Evolutionary conservation across 2,888 invertebrate species (phyloP).

Genomic region (Diplazon laetatorius): DNA sequence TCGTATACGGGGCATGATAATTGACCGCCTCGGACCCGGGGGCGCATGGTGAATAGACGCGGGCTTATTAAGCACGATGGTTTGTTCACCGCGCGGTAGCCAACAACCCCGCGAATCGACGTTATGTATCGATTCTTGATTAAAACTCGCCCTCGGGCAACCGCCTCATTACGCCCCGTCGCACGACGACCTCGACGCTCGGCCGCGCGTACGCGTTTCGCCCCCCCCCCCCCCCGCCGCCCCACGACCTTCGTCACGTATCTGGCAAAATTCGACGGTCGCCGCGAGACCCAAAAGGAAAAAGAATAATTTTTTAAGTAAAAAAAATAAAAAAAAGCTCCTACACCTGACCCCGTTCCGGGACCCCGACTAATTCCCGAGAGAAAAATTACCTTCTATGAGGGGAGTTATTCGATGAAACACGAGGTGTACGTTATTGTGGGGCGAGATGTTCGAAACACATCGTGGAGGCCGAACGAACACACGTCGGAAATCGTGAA

Average conservation of each 20-base stretch:
- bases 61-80: slow-evolving; percentile 77
- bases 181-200: too few relatives aligned
- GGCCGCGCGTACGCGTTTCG: slow-evolving; percentile 53
- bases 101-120: slow-evolving; percentile 73
- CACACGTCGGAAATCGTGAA: slow-evolving; percentile 6
- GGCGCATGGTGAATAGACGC: slow-evolving; percentile 76
- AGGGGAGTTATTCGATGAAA: slow-evolving; percentile 56
- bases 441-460: slow-evolving; percentile 41
- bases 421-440: slow-evolving; percentile 38
- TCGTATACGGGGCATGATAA: slow-evolving; percentile 78
- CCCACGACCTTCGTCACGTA: slow-evolving; percentile 33
- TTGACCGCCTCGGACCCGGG: slow-evolving; percentile 77
- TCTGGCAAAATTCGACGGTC: slow-evolving; percentile 68
- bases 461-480: slow-evolving; percentile 1
- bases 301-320: slow-evolving; percentile 42
- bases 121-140: slow-evolving; percentile 80
- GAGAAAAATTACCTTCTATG: slow-evolving; percentile 56
- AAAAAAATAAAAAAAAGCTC: slow-evolving; percentile 18
- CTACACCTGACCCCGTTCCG: slow-evolving; percentile 30
- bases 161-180: slow-evolving; percentile 79
- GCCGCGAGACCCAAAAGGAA: too few relatives aligned
- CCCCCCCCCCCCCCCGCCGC: slow-evolving; percentile 12
- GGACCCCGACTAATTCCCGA: slow-evolving; percentile 56
- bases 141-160: slow-evolving; percentile 78
- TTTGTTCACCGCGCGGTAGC: slow-evolving; percentile 76